Conservation (phyloP, 2,113 vertebrate species). For the Dolichallabes microphthalmus region DNA sequence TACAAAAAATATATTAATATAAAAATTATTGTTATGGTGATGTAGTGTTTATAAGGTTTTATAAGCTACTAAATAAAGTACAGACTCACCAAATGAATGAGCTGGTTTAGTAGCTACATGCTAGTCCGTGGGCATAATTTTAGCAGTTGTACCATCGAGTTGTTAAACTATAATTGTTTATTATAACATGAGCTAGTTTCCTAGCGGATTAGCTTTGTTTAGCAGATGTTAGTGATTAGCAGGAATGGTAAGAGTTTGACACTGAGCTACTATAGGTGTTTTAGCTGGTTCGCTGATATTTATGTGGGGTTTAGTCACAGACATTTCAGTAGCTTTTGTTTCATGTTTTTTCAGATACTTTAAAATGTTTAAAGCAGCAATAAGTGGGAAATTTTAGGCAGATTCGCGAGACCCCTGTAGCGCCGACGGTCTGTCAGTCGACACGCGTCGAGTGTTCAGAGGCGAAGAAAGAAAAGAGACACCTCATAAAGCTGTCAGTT, state of each 20-base stretch:
- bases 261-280: not conserved
- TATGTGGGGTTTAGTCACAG: not conserved
- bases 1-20: too few species aligned
- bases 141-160: too few species aligned
- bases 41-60: not conserved
- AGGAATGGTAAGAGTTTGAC: not conserved
- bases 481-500: conserved; percentile 45
- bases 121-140: too few species aligned
- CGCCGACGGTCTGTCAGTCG: not conserved
- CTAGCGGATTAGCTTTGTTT: not conserved
- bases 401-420: not conserved
- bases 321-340: not conserved
- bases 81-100: not conserved
- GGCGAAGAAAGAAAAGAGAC: conserved; percentile 1
- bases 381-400: not conserved
- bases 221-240: not conserved
- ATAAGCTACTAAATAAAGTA: not conserved
- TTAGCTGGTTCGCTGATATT: not conserved
- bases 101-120: not conserved
- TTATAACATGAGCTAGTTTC: not conserved
- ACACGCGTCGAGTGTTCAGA: not conserved
- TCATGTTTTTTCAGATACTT: not conserved
- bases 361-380: not conserved
- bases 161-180: too few species aligned
- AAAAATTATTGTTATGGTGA: not conserved